Conservation (phyloP, 2,888 invertebrate species). For the Hololepta plana region DNA sequence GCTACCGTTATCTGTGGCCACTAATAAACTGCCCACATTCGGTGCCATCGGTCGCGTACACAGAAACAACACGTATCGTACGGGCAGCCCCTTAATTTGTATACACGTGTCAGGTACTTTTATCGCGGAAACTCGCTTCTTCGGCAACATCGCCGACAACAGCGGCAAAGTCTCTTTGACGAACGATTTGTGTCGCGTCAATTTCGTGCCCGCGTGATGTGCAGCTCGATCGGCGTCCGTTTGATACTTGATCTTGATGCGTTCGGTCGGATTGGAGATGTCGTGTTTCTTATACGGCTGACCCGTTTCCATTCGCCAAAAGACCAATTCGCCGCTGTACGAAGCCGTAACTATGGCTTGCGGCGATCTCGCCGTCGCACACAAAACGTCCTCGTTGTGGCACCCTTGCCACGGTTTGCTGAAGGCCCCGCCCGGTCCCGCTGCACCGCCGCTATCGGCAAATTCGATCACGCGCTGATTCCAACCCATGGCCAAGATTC, state of each 20-base stretch:
- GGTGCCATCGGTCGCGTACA: constrained; percentile 35
- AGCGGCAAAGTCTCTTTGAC: no score
- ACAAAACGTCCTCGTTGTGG: constrained; percentile 59
- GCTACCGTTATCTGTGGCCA: constrained; percentile 56
- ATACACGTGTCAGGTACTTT: constrained; percentile 25
- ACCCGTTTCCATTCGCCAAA: constrained; percentile 71
- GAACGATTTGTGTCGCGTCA: no score
- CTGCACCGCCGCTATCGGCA: constrained; percentile 32
- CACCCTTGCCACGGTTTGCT: constrained; percentile 47
- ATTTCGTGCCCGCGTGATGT: no score
- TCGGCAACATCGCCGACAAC: no score
- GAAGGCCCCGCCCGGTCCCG: constrained; percentile 27
- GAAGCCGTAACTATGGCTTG: constrained; percentile 56
- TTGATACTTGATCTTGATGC: constrained; percentile 36
- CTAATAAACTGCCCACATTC: constrained; percentile 42
- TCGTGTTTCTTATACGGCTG: constrained; percentile 40
- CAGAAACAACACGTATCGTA: constrained; percentile 50
- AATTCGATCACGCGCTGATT: constrained; percentile 55
- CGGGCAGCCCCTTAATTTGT: constrained; percentile 34
- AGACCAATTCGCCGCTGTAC: constrained; percentile 55
- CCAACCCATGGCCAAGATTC: constrained; percentile 66
- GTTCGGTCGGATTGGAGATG: constrained; percentile 35
- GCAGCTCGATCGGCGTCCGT: no score
- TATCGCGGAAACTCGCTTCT: no score
- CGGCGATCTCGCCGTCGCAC: constrained; percentile 45